Evolutionary conservation across 2,888 invertebrate genomes (phyloP).

Genomic region (Helleia helle): DNA sequence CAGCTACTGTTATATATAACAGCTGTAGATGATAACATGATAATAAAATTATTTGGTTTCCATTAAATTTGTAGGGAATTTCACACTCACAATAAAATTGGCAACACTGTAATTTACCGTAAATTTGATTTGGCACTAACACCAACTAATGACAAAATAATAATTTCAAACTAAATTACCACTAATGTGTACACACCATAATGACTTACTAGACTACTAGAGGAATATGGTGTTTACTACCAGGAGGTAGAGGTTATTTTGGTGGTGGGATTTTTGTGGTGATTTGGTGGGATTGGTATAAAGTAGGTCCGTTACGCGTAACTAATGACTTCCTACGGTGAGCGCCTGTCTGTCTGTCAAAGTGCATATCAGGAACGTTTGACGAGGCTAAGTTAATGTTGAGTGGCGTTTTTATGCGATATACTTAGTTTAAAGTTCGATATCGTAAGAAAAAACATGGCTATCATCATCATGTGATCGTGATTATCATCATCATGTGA

Average conservation of each 20-base stretch:
- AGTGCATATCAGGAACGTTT: conserved; percentile 26
- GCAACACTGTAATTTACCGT: too few species aligned
- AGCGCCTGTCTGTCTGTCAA: conserved; percentile 34
- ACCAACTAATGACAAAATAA: conserved; percentile 20
- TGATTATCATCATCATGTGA: too few species aligned
- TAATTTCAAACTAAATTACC: conserved; percentile 19
- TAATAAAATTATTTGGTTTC: too few species aligned
- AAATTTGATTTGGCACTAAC: too few species aligned
- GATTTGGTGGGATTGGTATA: not conserved
- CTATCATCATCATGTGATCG: too few species aligned
- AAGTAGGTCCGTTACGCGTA: conserved; percentile 23
- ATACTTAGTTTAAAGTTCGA: too few species aligned
- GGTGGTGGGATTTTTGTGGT: not conserved
- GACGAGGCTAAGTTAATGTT: conserved; percentile 19
- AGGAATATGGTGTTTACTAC: not conserved
- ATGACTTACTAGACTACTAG: conserved; percentile 2
- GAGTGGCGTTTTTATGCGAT: conserved; percentile 21
- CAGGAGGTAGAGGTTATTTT: conserved; percentile 8
- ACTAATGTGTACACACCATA: conserved; percentile 17
- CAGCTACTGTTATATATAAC: too few species aligned
- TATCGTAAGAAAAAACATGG: too few species aligned
- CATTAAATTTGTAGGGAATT: too few species aligned
- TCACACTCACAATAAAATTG: too few species aligned
- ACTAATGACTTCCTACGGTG: conserved; percentile 33
- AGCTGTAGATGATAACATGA: too few species aligned